These are phyloP conservation scores for Drosophila rellima DNA, from an alignment of 2,888 invertebrate genomes.

Conservation along the genomic window DNA sequence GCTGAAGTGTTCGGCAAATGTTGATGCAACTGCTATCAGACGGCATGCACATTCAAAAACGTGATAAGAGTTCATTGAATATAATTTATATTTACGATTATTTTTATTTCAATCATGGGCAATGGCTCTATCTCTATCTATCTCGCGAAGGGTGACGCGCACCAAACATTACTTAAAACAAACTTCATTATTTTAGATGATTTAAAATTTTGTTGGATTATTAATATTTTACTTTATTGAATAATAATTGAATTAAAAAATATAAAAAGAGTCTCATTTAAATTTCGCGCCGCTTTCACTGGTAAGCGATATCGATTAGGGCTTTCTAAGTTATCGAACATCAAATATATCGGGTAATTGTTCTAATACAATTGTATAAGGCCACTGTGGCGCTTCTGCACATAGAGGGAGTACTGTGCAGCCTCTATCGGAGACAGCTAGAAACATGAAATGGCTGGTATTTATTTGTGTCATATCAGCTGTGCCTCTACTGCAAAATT, in stretches of 20 bases:
- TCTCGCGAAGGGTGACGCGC: no score
- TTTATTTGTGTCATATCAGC: background rate
- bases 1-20: background rate
- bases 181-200: no score
- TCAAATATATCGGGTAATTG: background rate
- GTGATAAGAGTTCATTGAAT: constrained; percentile 3
- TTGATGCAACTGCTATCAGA: background rate
- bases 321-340: background rate
- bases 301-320: background rate
- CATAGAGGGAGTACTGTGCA: background rate
- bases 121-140: no score
- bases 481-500: background rate
- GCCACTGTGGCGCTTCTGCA: background rate
- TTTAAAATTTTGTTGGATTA: no score
- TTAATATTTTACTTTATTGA: no score
- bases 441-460: background rate
- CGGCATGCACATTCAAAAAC: background rate
- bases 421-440: background rate
- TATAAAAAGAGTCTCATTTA: no score
- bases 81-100: background rate
- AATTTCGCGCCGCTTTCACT: no score
- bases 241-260: no score
- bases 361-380: background rate
- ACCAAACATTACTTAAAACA: no score
- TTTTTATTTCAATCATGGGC: background rate